phyloP scores from a whole-genome alignment of 1,140 invertebrate species.

The Zophobas morio region DNA sequence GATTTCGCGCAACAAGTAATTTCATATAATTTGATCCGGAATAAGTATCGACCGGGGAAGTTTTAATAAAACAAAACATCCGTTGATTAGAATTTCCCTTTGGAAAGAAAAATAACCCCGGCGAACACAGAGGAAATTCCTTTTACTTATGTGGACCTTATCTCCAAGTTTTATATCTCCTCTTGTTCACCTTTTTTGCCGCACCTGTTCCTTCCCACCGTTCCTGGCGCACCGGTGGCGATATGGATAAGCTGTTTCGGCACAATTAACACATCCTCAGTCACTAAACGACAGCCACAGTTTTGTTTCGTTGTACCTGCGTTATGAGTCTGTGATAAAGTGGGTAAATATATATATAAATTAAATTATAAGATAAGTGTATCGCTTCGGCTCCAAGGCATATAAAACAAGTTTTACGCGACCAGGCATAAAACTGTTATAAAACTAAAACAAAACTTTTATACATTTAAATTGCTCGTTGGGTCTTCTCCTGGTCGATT shows the following conservation, averaged over 20 bases:
- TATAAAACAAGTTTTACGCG: no score
- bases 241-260: conserved; percentile 30
- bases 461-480: not conserved
- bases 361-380: no score
- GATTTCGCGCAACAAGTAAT: no score
- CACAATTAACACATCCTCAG: conserved; percentile 21
- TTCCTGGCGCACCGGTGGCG: not conserved
- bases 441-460: not conserved
- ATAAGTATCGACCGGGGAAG: not conserved
- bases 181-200: conserved; percentile 26
- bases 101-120: not conserved
- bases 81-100: conserved; percentile 18
- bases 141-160: conserved; percentile 14
- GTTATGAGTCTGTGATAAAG: no score
- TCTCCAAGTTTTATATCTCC: conserved; percentile 27
- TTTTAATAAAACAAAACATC: conserved; percentile 10
- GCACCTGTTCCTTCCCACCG: conserved; percentile 23
- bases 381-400: no score
- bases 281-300: no score
- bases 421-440: not conserved
- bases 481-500: not conserved
- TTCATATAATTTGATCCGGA: no score
- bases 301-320: no score
- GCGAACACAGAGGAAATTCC: not conserved
- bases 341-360: no score